These are phyloP conservation scores for Cyprinodon variegatus DNA, from an alignment of 2,113 vertebrate genomes.

Conservation along the genomic window DNA sequence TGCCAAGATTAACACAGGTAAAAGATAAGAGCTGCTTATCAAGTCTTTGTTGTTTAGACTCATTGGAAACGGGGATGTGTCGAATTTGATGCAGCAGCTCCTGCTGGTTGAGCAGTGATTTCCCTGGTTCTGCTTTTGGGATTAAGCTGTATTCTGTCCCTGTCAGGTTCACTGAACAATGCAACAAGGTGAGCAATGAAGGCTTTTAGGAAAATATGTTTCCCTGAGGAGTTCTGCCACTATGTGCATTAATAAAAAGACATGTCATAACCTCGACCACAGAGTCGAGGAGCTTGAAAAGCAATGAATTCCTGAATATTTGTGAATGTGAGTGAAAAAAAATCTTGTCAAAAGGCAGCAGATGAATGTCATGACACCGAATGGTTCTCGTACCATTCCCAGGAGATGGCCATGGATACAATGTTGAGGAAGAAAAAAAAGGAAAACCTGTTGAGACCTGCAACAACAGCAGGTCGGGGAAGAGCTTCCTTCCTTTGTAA, in stretches of 20 bases:
- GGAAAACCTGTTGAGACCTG: not conserved
- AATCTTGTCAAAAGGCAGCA: not conserved
- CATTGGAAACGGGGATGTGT: not conserved
- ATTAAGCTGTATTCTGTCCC: constrained; percentile 6
- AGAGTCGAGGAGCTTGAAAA: constrained; percentile 1
- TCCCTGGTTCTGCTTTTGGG: not conserved
- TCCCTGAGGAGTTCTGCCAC: constrained; percentile 7
- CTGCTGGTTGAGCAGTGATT: not conserved
- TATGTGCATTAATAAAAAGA: constrained; percentile 19
- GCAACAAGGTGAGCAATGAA: not conserved
- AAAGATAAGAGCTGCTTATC: not conserved
- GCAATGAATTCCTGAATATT: constrained; percentile 8
- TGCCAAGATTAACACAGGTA: constrained; percentile 92
- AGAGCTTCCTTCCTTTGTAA: constrained; percentile 20
- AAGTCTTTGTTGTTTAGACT: not conserved
- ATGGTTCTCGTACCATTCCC: constrained; percentile 26
- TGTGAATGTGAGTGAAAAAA: constrained; percentile 21
- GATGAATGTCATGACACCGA: constrained; percentile 27
- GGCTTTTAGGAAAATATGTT: not conserved
- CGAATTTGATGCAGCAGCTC: not conserved
- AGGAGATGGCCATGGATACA: not conserved
- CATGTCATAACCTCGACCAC: constrained; percentile 16
- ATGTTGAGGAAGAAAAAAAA: not conserved
- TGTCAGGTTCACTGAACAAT: constrained; percentile 3
- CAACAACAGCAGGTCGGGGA: constrained; percentile 11